These are phyloP conservation scores for Characodon lateralis DNA, from an alignment of 2,797 vertebrate genomes.

Conservation along the genomic window DNA sequence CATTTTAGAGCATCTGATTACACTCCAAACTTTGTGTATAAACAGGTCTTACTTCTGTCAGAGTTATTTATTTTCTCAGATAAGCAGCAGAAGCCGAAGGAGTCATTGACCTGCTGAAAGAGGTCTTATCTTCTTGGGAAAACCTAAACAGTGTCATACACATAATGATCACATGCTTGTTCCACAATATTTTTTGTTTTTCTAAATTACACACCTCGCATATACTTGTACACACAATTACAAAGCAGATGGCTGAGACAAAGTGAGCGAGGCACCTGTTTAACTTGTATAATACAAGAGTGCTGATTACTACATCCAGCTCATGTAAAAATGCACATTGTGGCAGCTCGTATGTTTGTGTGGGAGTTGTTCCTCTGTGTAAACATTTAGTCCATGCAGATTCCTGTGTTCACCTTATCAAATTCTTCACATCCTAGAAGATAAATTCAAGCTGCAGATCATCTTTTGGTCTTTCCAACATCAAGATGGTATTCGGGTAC, in stretches of 20 bases:
- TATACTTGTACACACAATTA: slow-evolving; percentile 5
- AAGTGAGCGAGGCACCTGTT: background rate
- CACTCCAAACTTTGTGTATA: slow-evolving; percentile 16
- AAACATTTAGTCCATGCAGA: slow-evolving; percentile 24
- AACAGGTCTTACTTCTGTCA: slow-evolving; percentile 29
- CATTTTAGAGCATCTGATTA: slow-evolving; percentile 6
- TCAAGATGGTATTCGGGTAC: slow-evolving; percentile 33
- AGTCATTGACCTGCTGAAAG: slow-evolving; percentile 74
- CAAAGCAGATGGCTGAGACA: slow-evolving; percentile 22
- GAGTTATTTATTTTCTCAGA: slow-evolving; percentile 50
- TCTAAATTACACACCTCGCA: slow-evolving; percentile 6
- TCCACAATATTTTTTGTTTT: slow-evolving; percentile 9
- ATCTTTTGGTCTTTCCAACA: slow-evolving; percentile 32
- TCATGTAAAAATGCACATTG: background rate
- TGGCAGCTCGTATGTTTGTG: background rate
- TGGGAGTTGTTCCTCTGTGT: slow-evolving; percentile 29
- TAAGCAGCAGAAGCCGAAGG: slow-evolving; percentile 47
- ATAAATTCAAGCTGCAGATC: slow-evolving; percentile 36
- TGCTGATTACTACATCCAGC: slow-evolving; percentile 2
- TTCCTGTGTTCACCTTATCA: slow-evolving; percentile 39
- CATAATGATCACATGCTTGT: slow-evolving; percentile 37
- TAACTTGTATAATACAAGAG: slow-evolving; percentile 24
- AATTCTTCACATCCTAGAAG: slow-evolving; percentile 47
- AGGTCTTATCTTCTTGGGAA: slow-evolving; percentile 67
- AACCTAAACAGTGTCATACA: slow-evolving; percentile 75